Conservation (phyloP, 1,140 invertebrate species). For the Armadillidium nasatum region DNA sequence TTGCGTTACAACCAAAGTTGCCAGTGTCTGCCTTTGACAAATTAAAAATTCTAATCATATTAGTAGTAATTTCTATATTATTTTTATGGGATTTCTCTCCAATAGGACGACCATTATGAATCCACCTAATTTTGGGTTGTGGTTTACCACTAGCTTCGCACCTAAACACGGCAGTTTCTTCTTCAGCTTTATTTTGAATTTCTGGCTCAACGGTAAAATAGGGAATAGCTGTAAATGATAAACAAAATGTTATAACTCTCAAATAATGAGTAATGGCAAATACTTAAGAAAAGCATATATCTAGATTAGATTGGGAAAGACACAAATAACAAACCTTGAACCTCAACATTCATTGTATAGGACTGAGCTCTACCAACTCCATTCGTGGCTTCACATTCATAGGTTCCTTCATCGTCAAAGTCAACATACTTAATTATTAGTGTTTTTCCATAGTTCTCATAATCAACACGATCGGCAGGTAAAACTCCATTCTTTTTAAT, state of each 20-base stretch:
- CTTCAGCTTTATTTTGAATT: conserved; percentile 81
- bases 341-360: conserved; percentile 74
- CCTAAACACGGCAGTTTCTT: conserved; percentile 76
- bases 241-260: neutral
- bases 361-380: conserved; percentile 76
- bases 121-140: conserved; percentile 86
- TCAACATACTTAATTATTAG: conserved; percentile 76
- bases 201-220: conserved; percentile 90
- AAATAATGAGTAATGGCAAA: neutral
- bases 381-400: conserved; percentile 86
- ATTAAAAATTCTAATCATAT: conserved; percentile 75
- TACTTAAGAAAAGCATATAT: neutral
- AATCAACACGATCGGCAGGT: conserved; percentile 67
- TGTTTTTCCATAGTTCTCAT: conserved; percentile 84
- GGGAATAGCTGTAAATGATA: conserved; percentile 63
- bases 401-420: conserved; percentile 78
- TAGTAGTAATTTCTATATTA: conserved; percentile 45
- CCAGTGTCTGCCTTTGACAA: conserved; percentile 86
- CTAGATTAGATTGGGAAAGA: neutral
- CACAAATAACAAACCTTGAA: conserved; percentile 57
- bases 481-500: conserved; percentile 63
- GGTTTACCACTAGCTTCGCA: conserved; percentile 86
- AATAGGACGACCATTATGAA: conserved; percentile 80
- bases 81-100: conserved; percentile 48
- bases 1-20: conserved; percentile 95